These are phyloP conservation scores for Nannospalax galili DNA, from an alignment of 2,113 vertebrate genomes.

Conservation along the genomic window DNA sequence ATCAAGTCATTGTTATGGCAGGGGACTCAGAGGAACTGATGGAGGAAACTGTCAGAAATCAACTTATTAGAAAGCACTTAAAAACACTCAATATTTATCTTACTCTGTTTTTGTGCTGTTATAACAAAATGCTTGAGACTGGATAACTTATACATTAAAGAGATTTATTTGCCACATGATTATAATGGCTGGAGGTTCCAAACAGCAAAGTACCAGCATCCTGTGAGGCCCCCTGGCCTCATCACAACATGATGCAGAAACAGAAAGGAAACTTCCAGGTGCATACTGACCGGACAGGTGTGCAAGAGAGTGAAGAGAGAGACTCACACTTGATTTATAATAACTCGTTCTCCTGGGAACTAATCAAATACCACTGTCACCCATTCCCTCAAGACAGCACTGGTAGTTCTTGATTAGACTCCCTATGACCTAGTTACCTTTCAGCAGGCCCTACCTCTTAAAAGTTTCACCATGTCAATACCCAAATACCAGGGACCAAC, in stretches of 20 bases:
- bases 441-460: background rate
- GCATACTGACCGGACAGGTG: background rate
- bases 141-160: background rate
- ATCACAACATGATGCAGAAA: background rate
- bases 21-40: background rate
- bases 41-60: background rate
- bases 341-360: background rate
- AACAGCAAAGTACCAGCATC: too few relatives aligned
- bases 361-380: background rate
- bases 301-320: background rate
- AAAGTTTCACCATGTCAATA: background rate
- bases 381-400: too few relatives aligned
- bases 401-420: background rate
- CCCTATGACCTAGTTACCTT: too few relatives aligned
- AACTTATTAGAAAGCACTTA: background rate
- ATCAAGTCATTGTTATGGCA: conserved; percentile 17
- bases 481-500: background rate
- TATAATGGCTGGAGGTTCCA: background rate
- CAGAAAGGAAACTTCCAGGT: background rate
- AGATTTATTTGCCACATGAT: background rate
- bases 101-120: background rate
- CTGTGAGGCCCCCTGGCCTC: background rate
- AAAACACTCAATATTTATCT: background rate
- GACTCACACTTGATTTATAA: background rate
- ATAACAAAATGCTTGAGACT: background rate